phyloP scores from a whole-genome alignment of 2,888 invertebrate genomes.

The Sinopyrophorus schimmeli region DNA sequence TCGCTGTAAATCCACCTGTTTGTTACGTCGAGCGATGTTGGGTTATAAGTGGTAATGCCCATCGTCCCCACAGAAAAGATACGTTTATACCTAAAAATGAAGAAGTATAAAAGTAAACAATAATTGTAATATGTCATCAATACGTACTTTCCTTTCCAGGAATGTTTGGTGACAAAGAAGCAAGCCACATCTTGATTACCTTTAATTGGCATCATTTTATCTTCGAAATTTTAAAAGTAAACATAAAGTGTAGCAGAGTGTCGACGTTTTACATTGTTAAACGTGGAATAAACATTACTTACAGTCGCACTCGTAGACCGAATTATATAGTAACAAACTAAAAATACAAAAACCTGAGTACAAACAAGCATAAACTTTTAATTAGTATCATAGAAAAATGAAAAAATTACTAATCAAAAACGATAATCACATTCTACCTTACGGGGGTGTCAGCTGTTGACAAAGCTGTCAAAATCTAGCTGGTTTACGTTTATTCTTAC shows the following conservation, averaged over 20 bases:
- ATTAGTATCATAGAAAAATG: conserved; percentile 22
- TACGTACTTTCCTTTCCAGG: conserved; percentile 95
- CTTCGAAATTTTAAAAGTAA: conserved; percentile 13
- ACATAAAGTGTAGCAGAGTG: conserved; percentile 9
- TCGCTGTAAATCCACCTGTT: conserved; percentile 91
- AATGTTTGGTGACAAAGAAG: conserved; percentile 96
- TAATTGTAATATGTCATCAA: too few relatives aligned
- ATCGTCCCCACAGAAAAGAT: conserved; percentile 95
- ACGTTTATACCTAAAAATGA: conserved; percentile 78
- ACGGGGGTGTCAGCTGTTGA: conserved; percentile 30
- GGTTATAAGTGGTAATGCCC: conserved; percentile 97
- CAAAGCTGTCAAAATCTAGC: conserved; percentile 12
- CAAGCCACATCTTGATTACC: conserved; percentile 97
- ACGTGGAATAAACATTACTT: neutral
- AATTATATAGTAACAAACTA: too few relatives aligned
- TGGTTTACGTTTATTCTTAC: too few relatives aligned
- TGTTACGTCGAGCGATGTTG: conserved; percentile 84
- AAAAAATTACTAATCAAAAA: conserved; percentile 13
- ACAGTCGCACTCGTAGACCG: too few relatives aligned
- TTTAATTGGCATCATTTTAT: conserved; percentile 77
- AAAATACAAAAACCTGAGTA: too few relatives aligned
- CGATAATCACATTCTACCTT: conserved; percentile 14
- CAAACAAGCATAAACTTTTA: too few relatives aligned
- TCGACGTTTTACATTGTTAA: conserved; percentile 6
- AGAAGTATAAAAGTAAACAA: conserved; percentile 18